Conservation (phyloP, 2,113 vertebrate genomes). For the Hippoglossus stenolepis region DNA sequence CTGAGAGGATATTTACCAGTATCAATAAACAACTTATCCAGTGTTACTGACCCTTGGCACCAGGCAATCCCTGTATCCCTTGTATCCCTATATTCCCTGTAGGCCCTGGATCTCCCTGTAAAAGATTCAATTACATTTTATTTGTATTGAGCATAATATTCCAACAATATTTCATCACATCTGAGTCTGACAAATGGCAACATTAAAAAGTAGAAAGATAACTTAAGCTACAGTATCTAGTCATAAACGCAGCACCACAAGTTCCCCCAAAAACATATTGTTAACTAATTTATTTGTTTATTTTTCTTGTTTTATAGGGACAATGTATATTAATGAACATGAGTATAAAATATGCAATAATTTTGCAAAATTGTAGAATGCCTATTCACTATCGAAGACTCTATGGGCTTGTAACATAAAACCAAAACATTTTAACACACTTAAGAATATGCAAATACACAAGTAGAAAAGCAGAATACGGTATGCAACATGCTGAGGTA, state of each 20-base stretch:
- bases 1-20: no score
- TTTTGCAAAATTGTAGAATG: no score
- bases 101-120: conserved; percentile 63
- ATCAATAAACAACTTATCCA: background rate
- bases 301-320: background rate
- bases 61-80: conserved; percentile 52
- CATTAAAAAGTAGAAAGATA: background rate
- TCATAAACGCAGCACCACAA: no score
- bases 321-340: background rate
- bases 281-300: background rate
- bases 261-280: no score
- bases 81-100: conserved; percentile 33
- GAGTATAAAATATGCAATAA: background rate
- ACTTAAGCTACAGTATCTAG: no score
- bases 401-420: no score
- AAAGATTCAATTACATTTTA: background rate
- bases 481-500: no score
- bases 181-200: background rate
- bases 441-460: no score
- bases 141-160: background rate
- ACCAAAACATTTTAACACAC: no score
- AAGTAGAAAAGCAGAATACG: no score
- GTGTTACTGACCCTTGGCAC: conserved; percentile 64
- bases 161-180: no score
- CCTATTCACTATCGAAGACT: no score